phyloP scores from a whole-genome alignment of 2,113 vertebrate genomes.

The Bothrops jararaca region DNA sequence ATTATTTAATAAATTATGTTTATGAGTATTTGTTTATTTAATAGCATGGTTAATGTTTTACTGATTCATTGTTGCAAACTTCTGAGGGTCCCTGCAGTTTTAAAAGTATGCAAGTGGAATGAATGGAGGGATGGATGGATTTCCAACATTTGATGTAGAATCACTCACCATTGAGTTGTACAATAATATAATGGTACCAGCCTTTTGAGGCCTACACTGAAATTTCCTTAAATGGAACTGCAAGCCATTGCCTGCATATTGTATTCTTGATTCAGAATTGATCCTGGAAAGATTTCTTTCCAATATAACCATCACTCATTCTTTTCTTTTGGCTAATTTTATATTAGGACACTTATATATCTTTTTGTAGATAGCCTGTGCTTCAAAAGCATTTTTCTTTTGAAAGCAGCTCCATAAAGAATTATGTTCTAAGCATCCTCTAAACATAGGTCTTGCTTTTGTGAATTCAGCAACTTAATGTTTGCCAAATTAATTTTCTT shows the following conservation, averaged over 20 bases:
- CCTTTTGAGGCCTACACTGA: background rate
- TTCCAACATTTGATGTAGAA: background rate
- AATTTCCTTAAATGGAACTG: background rate
- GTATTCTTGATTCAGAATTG: background rate
- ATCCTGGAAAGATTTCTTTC: background rate
- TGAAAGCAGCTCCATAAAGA: slow-evolving; percentile 4
- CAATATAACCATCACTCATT: background rate
- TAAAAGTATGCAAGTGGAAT: background rate
- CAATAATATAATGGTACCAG: background rate
- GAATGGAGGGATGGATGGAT: background rate
- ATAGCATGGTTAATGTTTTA: background rate
- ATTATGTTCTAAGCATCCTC: slow-evolving; percentile 53
- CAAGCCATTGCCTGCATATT: background rate
- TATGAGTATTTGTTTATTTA: background rate
- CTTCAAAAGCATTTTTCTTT: slow-evolving; percentile 40
- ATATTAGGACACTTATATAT: slow-evolving; percentile 25
- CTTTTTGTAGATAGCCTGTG: fast-evolving
- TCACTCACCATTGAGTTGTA: background rate
- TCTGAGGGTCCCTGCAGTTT: background rate
- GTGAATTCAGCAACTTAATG: slow-evolving; percentile 48
- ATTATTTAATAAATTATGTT: background rate
- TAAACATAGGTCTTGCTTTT: slow-evolving; percentile 44
- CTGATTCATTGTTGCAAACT: background rate
- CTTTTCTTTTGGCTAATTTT: background rate
- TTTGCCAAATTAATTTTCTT: slow-evolving; percentile 68